Evolutionary conservation across 2,113 vertebrate genomes (phyloP).

Genomic region (Lophotis ruficrista): DNA sequence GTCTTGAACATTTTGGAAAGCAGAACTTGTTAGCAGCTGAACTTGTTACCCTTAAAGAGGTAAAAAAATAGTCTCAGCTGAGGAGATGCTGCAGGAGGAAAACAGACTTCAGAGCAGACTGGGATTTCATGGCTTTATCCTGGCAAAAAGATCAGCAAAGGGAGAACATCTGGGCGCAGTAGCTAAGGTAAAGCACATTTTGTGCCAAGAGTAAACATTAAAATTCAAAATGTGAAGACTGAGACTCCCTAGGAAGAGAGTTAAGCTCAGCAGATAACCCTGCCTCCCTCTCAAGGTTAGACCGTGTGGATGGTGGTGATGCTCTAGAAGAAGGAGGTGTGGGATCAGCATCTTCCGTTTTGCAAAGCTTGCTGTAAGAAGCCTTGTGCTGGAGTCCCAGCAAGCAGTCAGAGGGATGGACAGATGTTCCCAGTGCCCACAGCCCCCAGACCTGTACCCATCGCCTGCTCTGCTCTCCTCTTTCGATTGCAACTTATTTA

Average conservation of each 20-base stretch:
- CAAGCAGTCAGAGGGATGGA: not conserved
- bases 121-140: not conserved
- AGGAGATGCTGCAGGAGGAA: not conserved
- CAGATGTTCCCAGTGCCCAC: not conserved
- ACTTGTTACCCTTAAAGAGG: not conserved
- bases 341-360: not conserved
- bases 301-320: not conserved
- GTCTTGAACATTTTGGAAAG: not conserved
- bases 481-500: not conserved
- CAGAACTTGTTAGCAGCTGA: not conserved
- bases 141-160: not conserved
- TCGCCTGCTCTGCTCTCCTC: not conserved
- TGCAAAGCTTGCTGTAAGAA: not conserved
- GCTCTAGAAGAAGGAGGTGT: not conserved
- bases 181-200: not conserved
- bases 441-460: accelerated
- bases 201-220: not conserved
- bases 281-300: not conserved
- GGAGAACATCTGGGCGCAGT: not conserved
- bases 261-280: not conserved
- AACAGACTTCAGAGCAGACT: not conserved
- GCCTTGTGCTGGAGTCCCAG: not conserved
- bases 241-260: not conserved
- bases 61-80: not conserved
- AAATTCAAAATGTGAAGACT: not conserved